Evolutionary conservation across 2,888 invertebrate species (phyloP).

Genomic region (Pheosia gnoma): DNA sequence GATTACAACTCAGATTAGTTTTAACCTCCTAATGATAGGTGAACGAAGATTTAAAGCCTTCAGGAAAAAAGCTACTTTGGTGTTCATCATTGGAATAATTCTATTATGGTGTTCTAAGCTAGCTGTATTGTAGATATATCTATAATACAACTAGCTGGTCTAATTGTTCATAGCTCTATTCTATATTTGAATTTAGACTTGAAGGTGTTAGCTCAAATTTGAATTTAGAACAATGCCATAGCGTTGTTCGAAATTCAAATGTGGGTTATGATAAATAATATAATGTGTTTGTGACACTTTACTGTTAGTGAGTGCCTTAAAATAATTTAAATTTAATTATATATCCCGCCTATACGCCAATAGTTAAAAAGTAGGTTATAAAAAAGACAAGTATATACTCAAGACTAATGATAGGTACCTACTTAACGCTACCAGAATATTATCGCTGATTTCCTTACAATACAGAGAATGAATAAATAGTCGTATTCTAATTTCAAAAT

Average conservation of each 20-base stretch:
- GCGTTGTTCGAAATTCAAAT: too few species aligned
- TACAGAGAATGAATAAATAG: constrained; percentile 20
- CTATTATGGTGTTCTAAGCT: neutral
- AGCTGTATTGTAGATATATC: neutral
- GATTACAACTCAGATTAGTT: constrained; percentile 70
- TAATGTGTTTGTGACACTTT: too few species aligned
- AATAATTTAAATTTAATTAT: too few species aligned
- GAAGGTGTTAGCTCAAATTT: neutral
- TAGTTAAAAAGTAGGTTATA: too few species aligned
- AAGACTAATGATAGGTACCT: too few species aligned
- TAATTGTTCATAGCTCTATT: too few species aligned
- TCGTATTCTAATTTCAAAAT: constrained; percentile 39
- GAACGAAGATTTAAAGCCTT: constrained; percentile 48
- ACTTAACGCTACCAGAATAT: neutral
- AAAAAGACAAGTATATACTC: too few species aligned
- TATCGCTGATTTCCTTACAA: neutral
- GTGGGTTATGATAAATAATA: too few species aligned
- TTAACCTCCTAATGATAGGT: constrained; percentile 66
- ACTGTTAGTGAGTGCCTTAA: too few species aligned
- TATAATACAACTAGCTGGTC: too few species aligned
- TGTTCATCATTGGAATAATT: neutral
- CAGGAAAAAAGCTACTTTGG: constrained; percentile 37
- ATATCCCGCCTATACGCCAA: too few species aligned
- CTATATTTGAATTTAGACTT: neutral
- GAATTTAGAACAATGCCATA: neutral